phyloP scores from a whole-genome alignment of 2,113 vertebrate genomes.

The Thymallus thymallus region DNA sequence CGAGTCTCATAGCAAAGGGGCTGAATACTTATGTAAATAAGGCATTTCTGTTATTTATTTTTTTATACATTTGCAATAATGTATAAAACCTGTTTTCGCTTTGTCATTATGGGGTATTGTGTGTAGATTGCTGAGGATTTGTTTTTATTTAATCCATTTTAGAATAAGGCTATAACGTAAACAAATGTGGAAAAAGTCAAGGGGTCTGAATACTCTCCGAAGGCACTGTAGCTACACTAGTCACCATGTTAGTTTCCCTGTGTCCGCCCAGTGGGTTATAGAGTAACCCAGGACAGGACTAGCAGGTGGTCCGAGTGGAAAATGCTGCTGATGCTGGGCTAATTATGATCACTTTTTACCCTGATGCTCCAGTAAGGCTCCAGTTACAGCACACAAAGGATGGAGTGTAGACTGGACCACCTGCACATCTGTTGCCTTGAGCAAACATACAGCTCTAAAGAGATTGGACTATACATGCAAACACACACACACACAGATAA shows the following conservation, averaged over 20 bases:
- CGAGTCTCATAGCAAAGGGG: too few species aligned
- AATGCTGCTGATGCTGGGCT: slow-evolving; percentile 25
- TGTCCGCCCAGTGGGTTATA: slow-evolving; percentile 7
- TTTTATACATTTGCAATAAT: too few species aligned
- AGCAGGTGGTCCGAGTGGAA: slow-evolving; percentile 48
- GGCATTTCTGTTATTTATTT: too few species aligned
- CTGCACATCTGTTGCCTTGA: slow-evolving; percentile 30
- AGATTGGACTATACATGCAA: slow-evolving; percentile 3
- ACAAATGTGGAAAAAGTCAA: too few species aligned
- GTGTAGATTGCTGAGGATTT: too few species aligned
- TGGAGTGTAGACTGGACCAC: slow-evolving; percentile 21
- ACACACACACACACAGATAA: slow-evolving; percentile 4
- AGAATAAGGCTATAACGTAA: too few species aligned
- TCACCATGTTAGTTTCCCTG: slow-evolving; percentile 1
- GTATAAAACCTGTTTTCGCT: too few species aligned
- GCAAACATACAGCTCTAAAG: slow-evolving; percentile 8
- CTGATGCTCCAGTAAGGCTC: slow-evolving; percentile 21
- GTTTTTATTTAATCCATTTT: too few species aligned
- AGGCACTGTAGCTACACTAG: too few species aligned
- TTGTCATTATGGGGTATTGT: too few species aligned
- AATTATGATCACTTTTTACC: slow-evolving; percentile 10
- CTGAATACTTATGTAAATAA: too few species aligned
- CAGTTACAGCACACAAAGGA: slow-evolving; percentile 21
- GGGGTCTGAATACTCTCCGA: too few species aligned
- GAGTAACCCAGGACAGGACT: slow-evolving; percentile 10